Evolutionary conservation across 92 coral and sea anemone genomes (phyloP), one percentile per base, ranked within the genome.

Genomic region (Paramuricea clavata): DNA sequence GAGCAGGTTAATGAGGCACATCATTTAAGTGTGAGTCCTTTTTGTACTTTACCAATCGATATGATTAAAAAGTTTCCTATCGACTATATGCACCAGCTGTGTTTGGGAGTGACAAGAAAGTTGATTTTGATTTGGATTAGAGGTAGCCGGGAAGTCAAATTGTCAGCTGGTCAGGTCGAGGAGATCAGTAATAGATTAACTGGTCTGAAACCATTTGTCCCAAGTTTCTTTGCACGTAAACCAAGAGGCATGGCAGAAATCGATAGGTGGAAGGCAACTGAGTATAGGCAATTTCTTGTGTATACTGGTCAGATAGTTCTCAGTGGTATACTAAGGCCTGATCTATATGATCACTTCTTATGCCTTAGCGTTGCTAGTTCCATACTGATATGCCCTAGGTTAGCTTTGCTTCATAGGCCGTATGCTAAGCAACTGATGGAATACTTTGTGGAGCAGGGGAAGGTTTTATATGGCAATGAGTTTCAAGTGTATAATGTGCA

Each of bases 401-500:
- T 57, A 3, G 23, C 35, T 22, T 21, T 13, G 25, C 12, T 16
- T 32, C 86, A 65, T 15, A 25, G 3, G 5, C 16, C 26, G 3
- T 82, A 69, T 67, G 86, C 86, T 12, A 30, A 68, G 23, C 39
- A 82, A 26, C 26, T 82, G 43, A 19, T 82, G 65, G 49, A 68
- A 68, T 82, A 64, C 41, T 82, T 82, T 69, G 86, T 82, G 27
- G 35, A 69, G 23, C 75, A 47, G 28, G 73, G 64, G 15, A 23
- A 16, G 44, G 30, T n/a, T 49, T 61, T 78, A n/a, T 78, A 78
- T 78, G 86, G 86, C 5, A 27, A 49, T 47, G 62, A 82, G 39
- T 82, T 82, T 27, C 43, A 33, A 5, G 71, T 57, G 31, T 81
- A 81, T 70, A 81, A 81, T 62, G 85, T 81, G 12, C 86, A 82